Conservation (phyloP, 2,888 invertebrate genomes). For the Rhagophthalmus giganteus region DNA sequence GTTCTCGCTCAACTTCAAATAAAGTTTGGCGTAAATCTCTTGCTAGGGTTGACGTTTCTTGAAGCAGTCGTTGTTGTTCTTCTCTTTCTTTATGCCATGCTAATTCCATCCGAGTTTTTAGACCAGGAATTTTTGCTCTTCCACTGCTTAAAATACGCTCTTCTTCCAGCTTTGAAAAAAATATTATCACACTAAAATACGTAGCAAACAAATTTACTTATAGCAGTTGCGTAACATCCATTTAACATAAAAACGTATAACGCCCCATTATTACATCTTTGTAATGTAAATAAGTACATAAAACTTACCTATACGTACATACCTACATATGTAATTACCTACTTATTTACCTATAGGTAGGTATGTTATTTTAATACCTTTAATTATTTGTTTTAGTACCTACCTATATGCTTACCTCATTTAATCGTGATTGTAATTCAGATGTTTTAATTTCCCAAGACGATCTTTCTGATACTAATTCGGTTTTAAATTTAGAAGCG, state of each 20-base stretch:
- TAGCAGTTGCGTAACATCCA: no score
- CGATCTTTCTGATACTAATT: constrained; percentile 86
- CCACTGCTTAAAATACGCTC: constrained; percentile 82
- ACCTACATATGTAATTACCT: no score
- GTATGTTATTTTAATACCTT: no score
- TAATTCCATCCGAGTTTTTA: constrained; percentile 84
- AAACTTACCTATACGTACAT: no score
- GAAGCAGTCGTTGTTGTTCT: constrained; percentile 85
- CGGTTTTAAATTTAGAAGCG: constrained; percentile 81
- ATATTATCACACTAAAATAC: no score
- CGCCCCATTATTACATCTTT: no score
- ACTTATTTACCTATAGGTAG: no score
- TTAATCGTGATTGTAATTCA: constrained; percentile 85
- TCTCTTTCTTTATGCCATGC: constrained; percentile 94
- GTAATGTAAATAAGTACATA: neutral
- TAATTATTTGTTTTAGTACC: no score
- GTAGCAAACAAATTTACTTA: no score
- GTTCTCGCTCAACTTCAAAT: constrained; percentile 86
- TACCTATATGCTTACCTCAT: constrained; percentile 77
- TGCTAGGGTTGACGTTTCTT: constrained; percentile 88
- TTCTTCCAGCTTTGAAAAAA: constrained; percentile 72
- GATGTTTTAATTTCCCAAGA: constrained; percentile 83
- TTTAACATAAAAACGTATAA: constrained; percentile 1
- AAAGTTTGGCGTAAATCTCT: constrained; percentile 84
- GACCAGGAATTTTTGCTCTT: constrained; percentile 81